A percentile compares a stretch with the other conserved stretches of the same genome.
phyloP scores from a whole-genome alignment of 2,888 invertebrate genomes.

The Harpalus rufipes region DNA sequence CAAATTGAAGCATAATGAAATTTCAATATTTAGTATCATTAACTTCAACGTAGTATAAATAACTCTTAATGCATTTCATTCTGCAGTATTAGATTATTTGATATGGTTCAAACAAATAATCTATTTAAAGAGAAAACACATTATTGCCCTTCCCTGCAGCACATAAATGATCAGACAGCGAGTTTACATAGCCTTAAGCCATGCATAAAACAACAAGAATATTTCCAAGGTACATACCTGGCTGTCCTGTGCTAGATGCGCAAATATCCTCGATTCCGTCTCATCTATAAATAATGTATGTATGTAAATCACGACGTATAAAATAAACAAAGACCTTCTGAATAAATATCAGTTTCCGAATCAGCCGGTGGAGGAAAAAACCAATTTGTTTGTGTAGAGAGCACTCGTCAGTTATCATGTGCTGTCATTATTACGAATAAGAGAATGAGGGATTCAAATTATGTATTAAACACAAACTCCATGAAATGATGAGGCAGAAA shows the following conservation, averaged over 20 bases:
- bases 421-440: too few relatives aligned
- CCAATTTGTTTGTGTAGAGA: slow-evolving; percentile 43
- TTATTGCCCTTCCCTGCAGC: not conserved
- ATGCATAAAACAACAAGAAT: slow-evolving; percentile 31
- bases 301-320: slow-evolving; percentile 59
- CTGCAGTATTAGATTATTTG: too few relatives aligned
- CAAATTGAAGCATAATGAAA: too few relatives aligned
- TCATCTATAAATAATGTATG: slow-evolving; percentile 64
- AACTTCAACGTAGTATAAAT: too few relatives aligned
- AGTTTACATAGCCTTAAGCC: not conserved
- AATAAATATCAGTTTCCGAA: slow-evolving; percentile 65
- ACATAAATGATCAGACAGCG: not conserved
- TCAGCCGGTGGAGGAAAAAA: slow-evolving; percentile 44
- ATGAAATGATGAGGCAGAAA: too few relatives aligned
- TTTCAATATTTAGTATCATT: too few relatives aligned
- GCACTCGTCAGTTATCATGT: too few relatives aligned
- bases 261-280: slow-evolving; percentile 22
- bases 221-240: slow-evolving; percentile 16
- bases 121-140: not conserved
- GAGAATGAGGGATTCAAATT: too few relatives aligned
- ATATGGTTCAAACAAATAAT: not conserved
- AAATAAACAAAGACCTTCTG: slow-evolving; percentile 63
- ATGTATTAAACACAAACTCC: too few relatives aligned
- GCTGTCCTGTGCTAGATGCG: not conserved
- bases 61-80: too few relatives aligned